phyloP scores from a whole-genome alignment of 2,113 vertebrate species.

The Heterotis niloticus region DNA sequence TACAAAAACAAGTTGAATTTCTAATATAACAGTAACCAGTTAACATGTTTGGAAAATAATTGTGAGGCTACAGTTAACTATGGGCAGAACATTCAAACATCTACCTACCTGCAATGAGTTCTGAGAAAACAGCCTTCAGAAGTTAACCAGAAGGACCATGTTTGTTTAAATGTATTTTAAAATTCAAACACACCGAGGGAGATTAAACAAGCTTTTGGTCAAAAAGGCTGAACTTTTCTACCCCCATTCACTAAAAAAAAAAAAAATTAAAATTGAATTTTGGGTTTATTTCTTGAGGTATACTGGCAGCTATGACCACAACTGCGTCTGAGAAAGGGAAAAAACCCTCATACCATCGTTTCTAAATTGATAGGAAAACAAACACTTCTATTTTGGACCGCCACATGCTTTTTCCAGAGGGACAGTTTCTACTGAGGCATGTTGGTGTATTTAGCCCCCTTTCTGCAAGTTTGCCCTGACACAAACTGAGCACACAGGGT shows the following conservation, averaged over 20 bases:
- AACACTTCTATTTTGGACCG: slow-evolving; percentile 18
- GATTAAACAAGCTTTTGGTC: slow-evolving; percentile 4
- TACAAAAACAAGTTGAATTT: slow-evolving; percentile 6
- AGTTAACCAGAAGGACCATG: background rate
- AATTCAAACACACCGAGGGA: background rate
- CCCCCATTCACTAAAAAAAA: background rate
- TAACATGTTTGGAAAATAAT: slow-evolving; percentile 34
- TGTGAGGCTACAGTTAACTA: slow-evolving; percentile 15
- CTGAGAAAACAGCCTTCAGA: background rate
- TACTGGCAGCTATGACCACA: background rate
- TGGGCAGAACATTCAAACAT: slow-evolving; percentile 25
- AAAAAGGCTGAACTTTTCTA: background rate
- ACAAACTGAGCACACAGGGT: slow-evolving; percentile 26
- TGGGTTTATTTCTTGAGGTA: background rate
- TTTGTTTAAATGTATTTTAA: background rate
- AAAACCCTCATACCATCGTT: background rate
- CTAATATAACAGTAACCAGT: slow-evolving; percentile 31
- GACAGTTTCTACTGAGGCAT: slow-evolving; percentile 27
- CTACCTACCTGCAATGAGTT: background rate
- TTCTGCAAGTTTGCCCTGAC: slow-evolving; percentile 28
- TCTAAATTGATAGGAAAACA: slow-evolving; percentile 21
- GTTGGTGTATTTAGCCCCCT: slow-evolving; percentile 25
- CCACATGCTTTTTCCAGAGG: background rate
- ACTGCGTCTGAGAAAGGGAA: background rate
- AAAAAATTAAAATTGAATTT: background rate